Base-by-base conservation (phyloP, 2,113 vertebrate species). In the Brachionichthys hirsutus region DNA sequence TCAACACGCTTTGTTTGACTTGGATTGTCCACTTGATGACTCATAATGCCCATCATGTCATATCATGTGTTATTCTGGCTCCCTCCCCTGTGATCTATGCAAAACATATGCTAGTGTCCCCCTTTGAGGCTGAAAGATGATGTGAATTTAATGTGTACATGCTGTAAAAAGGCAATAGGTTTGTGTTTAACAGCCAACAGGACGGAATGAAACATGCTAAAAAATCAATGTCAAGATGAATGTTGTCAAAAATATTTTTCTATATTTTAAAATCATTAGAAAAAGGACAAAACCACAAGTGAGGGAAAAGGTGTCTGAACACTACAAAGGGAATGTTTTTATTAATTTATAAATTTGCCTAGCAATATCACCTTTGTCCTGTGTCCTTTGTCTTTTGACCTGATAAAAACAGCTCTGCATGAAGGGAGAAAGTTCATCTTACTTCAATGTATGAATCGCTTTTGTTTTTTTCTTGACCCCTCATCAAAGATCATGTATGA, bases 341-440 rank as follows among this genome's bases (percentile, higher is more conserved):
- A 91, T 92, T 92, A 89, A 92, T 92, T 92, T 92, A 92, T 91
- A 92, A 91, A 92, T 70, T 92, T 91, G 90, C 78, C 86, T 87
- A 87, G 87, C 88, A 91, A 88, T 85, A 88, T 65, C 1, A 18
- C 45, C 4, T 44, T 64, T 74, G 78, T 87, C 77, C 52, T 68
- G 79, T 79, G 59, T 90, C 67, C 14, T 75, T 73, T 40, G 24
- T 70, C 51, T 38, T 12, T 46, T n/a, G 8, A 12, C 36, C 36
- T 38, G 36, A 38, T 30, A 30, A 30, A 30, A 30, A 8, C 24
- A 3, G 8, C 24, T 8, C 24, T 30, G 1, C 24, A 8, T 30
- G 24, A 30, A 4, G 24, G 8, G 24, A 30, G 4, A 8, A 8
- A 30, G 2, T 30, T 30, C 24, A 30, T 30, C 24, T 30, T 8